phyloP scores from a whole-genome alignment of 2,888 invertebrate genomes.

The Aphidius colemani region DNA sequence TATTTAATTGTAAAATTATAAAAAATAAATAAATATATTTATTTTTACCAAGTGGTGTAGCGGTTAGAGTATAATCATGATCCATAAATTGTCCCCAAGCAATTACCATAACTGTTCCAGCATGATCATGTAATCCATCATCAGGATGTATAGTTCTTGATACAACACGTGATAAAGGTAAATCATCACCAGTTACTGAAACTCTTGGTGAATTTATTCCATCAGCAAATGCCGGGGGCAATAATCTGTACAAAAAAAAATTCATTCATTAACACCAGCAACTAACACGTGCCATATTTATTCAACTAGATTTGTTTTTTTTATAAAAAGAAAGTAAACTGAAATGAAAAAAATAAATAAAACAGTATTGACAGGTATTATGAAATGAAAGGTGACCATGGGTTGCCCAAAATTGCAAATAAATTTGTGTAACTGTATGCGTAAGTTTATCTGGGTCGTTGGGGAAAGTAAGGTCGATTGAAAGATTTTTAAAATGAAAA shows the following conservation, averaged over 20 bases:
- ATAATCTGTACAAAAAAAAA: constrained; percentile 62
- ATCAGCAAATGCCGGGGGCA: constrained; percentile 83
- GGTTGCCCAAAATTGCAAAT: neutral
- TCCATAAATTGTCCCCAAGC: constrained; percentile 97
- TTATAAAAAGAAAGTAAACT: neutral
- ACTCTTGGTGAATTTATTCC: constrained; percentile 84
- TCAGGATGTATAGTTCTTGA: constrained; percentile 92
- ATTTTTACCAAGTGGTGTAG: constrained; percentile 81
- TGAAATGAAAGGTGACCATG: neutral
- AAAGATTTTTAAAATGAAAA: constrained; percentile 7
- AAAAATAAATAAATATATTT: too few species aligned
- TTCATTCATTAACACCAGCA: too few species aligned
- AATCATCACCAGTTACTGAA: constrained; percentile 74
- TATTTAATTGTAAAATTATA: too few species aligned
- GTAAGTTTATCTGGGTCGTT: constrained; percentile 5
- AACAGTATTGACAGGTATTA: neutral
- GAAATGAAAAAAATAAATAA: neutral
- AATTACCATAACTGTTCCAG: constrained; percentile 90
- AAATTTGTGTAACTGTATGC: neutral
- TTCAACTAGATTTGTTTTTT: too few species aligned
- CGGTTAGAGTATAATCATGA: constrained; percentile 89
- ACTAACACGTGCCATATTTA: too few species aligned
- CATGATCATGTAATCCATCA: constrained; percentile 91
- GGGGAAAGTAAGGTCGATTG: constrained; percentile 18
- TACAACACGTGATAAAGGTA: constrained; percentile 83